phyloP scores from a whole-genome alignment of 1,140 invertebrate species.

The Prorops nasuta region DNA sequence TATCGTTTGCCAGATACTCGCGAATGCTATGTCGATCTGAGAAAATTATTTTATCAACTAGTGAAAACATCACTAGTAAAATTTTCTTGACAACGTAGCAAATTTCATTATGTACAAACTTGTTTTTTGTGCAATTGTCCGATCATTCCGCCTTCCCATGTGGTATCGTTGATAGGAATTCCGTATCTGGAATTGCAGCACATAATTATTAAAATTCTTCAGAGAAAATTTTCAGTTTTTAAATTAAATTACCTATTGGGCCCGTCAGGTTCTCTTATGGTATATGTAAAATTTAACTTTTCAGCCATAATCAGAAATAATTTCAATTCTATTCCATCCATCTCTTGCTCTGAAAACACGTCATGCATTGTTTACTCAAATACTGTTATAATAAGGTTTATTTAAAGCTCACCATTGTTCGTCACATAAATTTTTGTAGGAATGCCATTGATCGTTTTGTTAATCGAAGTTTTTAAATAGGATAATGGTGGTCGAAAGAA shows the following conservation, averaged over 20 bases:
- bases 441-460: constrained; percentile 28
- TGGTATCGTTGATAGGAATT: constrained; percentile 22
- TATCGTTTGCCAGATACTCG: constrained; percentile 32
- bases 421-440: constrained; percentile 27
- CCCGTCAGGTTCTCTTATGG: constrained; percentile 25
- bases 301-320: constrained; percentile 36
- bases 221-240: background rate
- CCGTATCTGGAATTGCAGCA: constrained; percentile 37
- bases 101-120: constrained; percentile 5
- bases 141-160: constrained; percentile 38
- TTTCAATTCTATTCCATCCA: constrained; percentile 35
- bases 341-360: constrained; percentile 13
- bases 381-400: background rate
- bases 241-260: constrained; percentile 19
- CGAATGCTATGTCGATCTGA: constrained; percentile 41
- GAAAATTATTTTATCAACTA: background rate
- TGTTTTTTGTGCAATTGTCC: constrained; percentile 14
- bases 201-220: background rate
- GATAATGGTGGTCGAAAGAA: constrained; percentile 36
- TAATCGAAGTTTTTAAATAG: constrained; percentile 32
- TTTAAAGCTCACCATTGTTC: constrained; percentile 22
- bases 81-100: background rate
- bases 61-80: background rate
- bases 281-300: constrained; percentile 40
- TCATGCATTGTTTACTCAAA: background rate